A percentile compares a stretch with the other conserved stretches of the same genome.
Evolutionary conservation across 2,888 invertebrate genomes (phyloP).

Genomic region (Apotomis turbidana): DNA sequence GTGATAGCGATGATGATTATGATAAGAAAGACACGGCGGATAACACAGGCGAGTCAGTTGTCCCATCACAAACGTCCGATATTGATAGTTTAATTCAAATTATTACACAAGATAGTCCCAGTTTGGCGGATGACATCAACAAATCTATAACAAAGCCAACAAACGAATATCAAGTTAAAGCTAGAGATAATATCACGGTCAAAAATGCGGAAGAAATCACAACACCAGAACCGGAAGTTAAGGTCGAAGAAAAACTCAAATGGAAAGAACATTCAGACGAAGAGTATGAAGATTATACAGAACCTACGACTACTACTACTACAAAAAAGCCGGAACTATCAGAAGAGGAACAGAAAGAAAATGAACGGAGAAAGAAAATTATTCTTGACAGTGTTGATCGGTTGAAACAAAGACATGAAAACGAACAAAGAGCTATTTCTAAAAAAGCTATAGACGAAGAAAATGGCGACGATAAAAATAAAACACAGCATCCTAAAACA

Average conservation of each 20-base stretch:
- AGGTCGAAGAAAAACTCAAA: background rate
- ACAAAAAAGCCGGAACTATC: slow-evolving; percentile 40
- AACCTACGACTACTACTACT: slow-evolving; percentile 3
- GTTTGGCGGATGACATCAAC: slow-evolving; percentile 51
- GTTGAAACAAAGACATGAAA: slow-evolving; percentile 68
- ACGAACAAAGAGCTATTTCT: slow-evolving; percentile 68
- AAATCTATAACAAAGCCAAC: slow-evolving; percentile 42
- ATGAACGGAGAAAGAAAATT: slow-evolving; percentile 67
- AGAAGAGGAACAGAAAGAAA: slow-evolving; percentile 63
- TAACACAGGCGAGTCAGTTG: slow-evolving; percentile 27
- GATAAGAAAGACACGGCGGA: slow-evolving; percentile 78
- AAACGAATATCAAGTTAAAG: slow-evolving; percentile 41
- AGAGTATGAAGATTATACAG: slow-evolving; percentile 22
- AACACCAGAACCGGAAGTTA: slow-evolving; percentile 23
- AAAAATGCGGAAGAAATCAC: background rate
- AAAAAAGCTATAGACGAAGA: slow-evolving; percentile 73
- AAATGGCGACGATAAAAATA: slow-evolving; percentile 47
- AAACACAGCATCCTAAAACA: slow-evolving; percentile 44
- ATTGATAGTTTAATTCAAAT: slow-evolving; percentile 72
- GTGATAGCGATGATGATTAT: slow-evolving; percentile 68
- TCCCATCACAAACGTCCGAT: slow-evolving; percentile 55
- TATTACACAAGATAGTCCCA: slow-evolving; percentile 54
- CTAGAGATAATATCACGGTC: slow-evolving; percentile 23
- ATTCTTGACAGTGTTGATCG: slow-evolving; percentile 72
- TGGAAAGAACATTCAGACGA: background rate